Evolutionary conservation across 1,140 invertebrate species (phyloP).

Genomic region (Andricus grossulariae): DNA sequence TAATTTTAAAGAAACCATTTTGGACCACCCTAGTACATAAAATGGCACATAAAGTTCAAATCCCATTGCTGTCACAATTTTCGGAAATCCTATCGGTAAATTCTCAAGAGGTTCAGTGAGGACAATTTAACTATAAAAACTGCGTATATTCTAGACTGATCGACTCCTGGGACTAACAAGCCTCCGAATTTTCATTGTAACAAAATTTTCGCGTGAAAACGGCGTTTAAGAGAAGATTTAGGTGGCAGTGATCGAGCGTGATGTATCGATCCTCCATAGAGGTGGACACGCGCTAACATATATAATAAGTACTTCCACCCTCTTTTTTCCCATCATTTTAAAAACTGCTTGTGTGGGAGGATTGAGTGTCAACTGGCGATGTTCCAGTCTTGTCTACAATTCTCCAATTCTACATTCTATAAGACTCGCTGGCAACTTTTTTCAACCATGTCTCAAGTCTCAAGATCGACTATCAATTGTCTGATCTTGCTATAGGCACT

Average conservation of each 20-base stretch:
- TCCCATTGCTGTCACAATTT: neutral
- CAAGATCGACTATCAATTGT: conserved; percentile 35
- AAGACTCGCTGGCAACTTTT: neutral
- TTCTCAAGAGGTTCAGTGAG: neutral
- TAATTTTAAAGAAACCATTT: too few species aligned
- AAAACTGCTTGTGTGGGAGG: conserved; percentile 22
- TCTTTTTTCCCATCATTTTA: neutral
- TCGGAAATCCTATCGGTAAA: neutral
- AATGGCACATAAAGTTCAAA: too few species aligned
- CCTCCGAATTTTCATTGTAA: conserved; percentile 16
- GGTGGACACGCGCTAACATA: conserved; percentile 30
- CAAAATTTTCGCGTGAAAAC: conserved; percentile 34
- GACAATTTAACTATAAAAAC: neutral
- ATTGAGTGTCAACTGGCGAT: conserved; percentile 32
- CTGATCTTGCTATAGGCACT: conserved; percentile 29
- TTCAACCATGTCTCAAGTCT: conserved; percentile 1
- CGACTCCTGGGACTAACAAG: neutral
- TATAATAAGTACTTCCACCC: neutral
- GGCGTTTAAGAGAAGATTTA: conserved; percentile 11
- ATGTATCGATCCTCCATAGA: conserved; percentile 33
- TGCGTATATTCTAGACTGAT: neutral
- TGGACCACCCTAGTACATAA: too few species aligned
- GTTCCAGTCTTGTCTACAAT: conserved; percentile 27
- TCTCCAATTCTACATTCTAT: conserved; percentile 7
- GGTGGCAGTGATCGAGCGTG: conserved; percentile 39